These are phyloP conservation scores for Moxostoma hubbsi DNA, from an alignment of 2,797 vertebrate genomes.

Conservation along the genomic window DNA sequence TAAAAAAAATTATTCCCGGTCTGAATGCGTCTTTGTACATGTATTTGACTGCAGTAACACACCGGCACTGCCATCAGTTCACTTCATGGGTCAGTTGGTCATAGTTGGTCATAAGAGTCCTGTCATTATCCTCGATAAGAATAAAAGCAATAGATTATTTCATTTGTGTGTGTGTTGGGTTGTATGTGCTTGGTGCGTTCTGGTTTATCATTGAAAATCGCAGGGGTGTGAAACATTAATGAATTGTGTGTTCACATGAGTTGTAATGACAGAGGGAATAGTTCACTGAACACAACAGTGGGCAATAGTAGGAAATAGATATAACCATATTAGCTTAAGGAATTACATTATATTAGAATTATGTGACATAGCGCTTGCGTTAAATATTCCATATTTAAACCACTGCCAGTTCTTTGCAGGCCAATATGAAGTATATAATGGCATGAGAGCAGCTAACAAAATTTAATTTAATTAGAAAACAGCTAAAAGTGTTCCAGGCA, in stretches of 20 bases:
- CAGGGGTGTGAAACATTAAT: slow-evolving; percentile 57
- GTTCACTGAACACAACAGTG: slow-evolving; percentile 36
- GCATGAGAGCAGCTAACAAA: slow-evolving; percentile 33
- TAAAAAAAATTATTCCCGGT: no score
- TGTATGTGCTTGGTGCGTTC: slow-evolving; percentile 48
- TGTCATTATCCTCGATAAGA: slow-evolving; percentile 54
- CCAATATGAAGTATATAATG: slow-evolving; percentile 37
- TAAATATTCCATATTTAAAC: slow-evolving; percentile 40
- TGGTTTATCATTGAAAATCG: slow-evolving; percentile 56
- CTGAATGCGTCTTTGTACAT: no score
- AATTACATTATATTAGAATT: slow-evolving; percentile 42
- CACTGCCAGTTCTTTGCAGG: slow-evolving; percentile 16
- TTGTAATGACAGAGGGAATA: slow-evolving; percentile 40
- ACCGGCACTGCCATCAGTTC: slow-evolving; percentile 55
- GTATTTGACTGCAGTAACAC: slow-evolving; percentile 25
- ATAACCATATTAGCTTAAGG: slow-evolving; percentile 35
- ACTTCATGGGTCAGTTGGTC: slow-evolving; percentile 61
- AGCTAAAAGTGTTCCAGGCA: slow-evolving; percentile 27
- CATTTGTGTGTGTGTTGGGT: slow-evolving; percentile 18
- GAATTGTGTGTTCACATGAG: slow-evolving; percentile 51
- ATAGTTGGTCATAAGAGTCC: slow-evolving; percentile 56
- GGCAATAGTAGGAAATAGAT: background rate
- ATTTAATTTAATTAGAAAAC: slow-evolving; percentile 36
- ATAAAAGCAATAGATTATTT: slow-evolving; percentile 31
- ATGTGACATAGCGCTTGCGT: slow-evolving; percentile 44